A percentile compares a stretch with the other conserved stretches of the same genome.
These are phyloP conservation scores for Orthosia cruda DNA, from an alignment of 2,888 invertebrate species.

Conservation along the genomic window DNA sequence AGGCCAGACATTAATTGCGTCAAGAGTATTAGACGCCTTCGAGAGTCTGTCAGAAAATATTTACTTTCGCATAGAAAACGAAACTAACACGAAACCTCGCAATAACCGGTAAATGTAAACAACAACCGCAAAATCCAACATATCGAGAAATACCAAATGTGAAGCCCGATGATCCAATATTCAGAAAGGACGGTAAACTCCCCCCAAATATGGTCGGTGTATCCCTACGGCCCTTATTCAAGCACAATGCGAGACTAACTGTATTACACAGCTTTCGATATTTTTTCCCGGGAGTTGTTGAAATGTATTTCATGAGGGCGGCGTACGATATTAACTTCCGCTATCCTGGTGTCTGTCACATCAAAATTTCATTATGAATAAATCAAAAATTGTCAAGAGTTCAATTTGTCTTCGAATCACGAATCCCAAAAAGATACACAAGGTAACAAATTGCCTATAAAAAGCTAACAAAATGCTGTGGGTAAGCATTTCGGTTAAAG, in stretches of 20 bases:
- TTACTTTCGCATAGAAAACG: constrained; percentile 1
- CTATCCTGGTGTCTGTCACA: constrained; percentile 22
- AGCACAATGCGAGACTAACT: constrained; percentile 79
- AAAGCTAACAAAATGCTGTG: constrained; percentile 90
- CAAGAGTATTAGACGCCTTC: background rate
- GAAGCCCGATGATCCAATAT: constrained; percentile 66
- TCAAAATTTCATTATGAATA: constrained; percentile 65
- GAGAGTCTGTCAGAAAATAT: background rate
- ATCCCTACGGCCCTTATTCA: constrained; percentile 66
- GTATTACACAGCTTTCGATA: constrained; percentile 88
- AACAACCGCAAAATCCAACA: constrained; percentile 47
- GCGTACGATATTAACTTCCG: constrained; percentile 53
- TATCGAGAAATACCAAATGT: constrained; percentile 40
- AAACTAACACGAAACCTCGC: constrained; percentile 13
- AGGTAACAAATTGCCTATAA: constrained; percentile 91
- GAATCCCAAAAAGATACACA: constrained; percentile 87
- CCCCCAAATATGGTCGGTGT: constrained; percentile 66
- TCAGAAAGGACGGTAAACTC: constrained; percentile 66
- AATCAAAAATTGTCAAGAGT: constrained; percentile 76
- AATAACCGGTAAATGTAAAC: constrained; percentile 37
- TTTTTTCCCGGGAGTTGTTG: constrained; percentile 88
- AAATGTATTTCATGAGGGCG: constrained; percentile 40
- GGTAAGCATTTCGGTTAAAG: constrained; percentile 90
- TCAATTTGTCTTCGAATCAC: constrained; percentile 85
- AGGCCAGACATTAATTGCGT: background rate